A percentile compares a stretch with the other conserved stretches of the same genome.
Evolutionary conservation across 2,113 vertebrate genomes (phyloP).

Genomic region (Thymallus thymallus): DNA sequence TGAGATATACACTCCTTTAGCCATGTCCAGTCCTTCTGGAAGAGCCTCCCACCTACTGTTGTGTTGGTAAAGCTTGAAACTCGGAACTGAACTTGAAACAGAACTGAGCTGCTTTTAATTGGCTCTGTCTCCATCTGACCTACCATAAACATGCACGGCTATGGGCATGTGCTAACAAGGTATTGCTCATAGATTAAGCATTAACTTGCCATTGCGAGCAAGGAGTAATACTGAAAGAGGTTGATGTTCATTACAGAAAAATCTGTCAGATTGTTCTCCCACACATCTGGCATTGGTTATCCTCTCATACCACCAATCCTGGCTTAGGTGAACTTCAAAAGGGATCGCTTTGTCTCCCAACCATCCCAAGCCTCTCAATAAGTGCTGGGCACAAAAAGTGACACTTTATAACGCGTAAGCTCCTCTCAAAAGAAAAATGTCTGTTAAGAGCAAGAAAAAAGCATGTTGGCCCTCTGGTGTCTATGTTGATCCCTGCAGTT

Average conservation of each 20-base stretch:
- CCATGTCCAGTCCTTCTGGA: slow-evolving; percentile 68
- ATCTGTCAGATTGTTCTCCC: slow-evolving; percentile 35
- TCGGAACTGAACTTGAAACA: slow-evolving; percentile 19
- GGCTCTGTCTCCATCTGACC: slow-evolving; percentile 27
- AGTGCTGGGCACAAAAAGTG: background rate
- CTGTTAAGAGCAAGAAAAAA: too few species aligned
- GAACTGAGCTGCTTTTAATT: slow-evolving; percentile 1
- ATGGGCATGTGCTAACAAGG: slow-evolving; percentile 46
- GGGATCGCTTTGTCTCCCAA: slow-evolving; percentile 25
- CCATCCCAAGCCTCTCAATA: slow-evolving; percentile 11
- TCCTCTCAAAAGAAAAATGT: background rate
- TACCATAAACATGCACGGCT: slow-evolving; percentile 47
- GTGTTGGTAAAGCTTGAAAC: slow-evolving; percentile 21
- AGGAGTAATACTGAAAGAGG: slow-evolving; percentile 32
- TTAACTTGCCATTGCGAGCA: slow-evolving; percentile 69
- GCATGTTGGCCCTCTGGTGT: too few species aligned
- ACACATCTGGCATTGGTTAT: slow-evolving; percentile 66
- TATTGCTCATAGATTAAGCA: slow-evolving; percentile 62
- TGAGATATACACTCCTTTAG: slow-evolving; percentile 70
- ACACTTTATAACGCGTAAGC: background rate
- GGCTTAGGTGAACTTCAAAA: slow-evolving; percentile 44
- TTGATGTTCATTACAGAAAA: slow-evolving; percentile 42
- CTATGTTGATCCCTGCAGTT: too few species aligned
- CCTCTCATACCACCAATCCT: slow-evolving; percentile 43
- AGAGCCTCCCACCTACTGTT: background rate